Base-by-base conservation (phyloP, 2,113 vertebrate genomes). In the Caracal caracal region DNA sequence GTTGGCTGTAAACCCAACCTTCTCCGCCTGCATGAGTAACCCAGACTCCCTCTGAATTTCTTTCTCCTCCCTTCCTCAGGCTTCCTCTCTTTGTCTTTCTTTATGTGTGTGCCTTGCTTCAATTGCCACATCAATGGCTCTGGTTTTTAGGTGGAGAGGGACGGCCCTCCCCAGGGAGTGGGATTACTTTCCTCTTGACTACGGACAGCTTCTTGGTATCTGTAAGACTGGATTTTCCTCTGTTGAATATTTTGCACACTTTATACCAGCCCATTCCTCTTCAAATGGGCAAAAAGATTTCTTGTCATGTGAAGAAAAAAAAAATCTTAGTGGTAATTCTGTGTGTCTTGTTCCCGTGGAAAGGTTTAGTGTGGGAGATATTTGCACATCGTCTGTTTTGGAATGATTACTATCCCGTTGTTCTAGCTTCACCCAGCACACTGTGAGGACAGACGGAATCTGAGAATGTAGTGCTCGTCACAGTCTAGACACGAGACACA, bases 241-340 rank as follows among this genome's bases (percentile, higher is more conserved):
- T 75, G 98, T 98, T 40, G 98, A 97, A 98, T 98, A 98, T 98
- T 99, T 99, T 97, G 99, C 98, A 33, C 99, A 99, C 99, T 99
- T 99, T 95, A 99, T 98, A 94, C 99, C 99, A 33, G 99, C 99
- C 99, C 99, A 99, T 95, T 99, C 99, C 92, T 99, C 99, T 98
- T 99, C 99, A 95, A 99, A 98, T 49, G 99, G 99, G 98, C 98
- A 99, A 98, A 99, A 99, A 53, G 99, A 98, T 98, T 99, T 99
- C 99, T 99, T 99, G 97, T 99, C 99, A 95, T 99, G 99, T 1
- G 99, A 99, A 95, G 99, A 90, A 96, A 99, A 99, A 99, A 99
- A 99, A 99, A 90, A 99, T 99, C 70, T 99, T 99, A 20, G 99
- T 98, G 1, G 99, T 99, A 98, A 99, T 95, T 97, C 99, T 98